Evolutionary conservation across 1,140 invertebrate species (phyloP).

Genomic region (Pachyrhynchus sulphureomaculatus): DNA sequence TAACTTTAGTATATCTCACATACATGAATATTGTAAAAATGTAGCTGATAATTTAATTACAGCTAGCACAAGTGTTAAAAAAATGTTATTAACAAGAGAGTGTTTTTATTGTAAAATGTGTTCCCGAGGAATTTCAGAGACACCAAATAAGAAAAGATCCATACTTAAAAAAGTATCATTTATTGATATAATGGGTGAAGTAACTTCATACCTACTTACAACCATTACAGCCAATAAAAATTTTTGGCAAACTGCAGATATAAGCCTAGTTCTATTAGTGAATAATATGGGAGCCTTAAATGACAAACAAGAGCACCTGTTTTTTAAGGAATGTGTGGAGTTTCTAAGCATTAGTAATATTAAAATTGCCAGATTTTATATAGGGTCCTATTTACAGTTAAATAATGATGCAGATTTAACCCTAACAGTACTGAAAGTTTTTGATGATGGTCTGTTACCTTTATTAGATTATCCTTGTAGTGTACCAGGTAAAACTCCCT

Average conservation of each 20-base stretch:
- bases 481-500: constrained; percentile 49
- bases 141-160: not conserved
- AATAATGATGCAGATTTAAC: constrained; percentile 63
- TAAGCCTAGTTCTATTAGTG: constrained; percentile 55
- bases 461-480: constrained; percentile 54
- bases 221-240: constrained; percentile 10
- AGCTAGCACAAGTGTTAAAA: constrained; percentile 24
- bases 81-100: not conserved
- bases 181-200: constrained; percentile 10
- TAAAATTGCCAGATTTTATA: constrained; percentile 56
- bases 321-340: constrained; percentile 60
- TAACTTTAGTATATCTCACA: constrained; percentile 54
- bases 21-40: constrained; percentile 45
- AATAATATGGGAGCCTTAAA: constrained; percentile 65
- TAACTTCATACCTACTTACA: not conserved
- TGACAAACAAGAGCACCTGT: constrained; percentile 63
- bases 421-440: constrained; percentile 61
- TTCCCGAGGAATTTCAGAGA: not conserved
- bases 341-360: constrained; percentile 51
- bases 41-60: constrained; percentile 41
- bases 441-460: constrained; percentile 42
- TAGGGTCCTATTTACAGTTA: constrained; percentile 41
- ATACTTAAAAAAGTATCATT: constrained; percentile 8
- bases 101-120: constrained; percentile 20
- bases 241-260: constrained; percentile 13